phyloP scores from a whole-genome alignment of 2,797 vertebrate species.

The Chaenodraco wilsoni region DNA sequence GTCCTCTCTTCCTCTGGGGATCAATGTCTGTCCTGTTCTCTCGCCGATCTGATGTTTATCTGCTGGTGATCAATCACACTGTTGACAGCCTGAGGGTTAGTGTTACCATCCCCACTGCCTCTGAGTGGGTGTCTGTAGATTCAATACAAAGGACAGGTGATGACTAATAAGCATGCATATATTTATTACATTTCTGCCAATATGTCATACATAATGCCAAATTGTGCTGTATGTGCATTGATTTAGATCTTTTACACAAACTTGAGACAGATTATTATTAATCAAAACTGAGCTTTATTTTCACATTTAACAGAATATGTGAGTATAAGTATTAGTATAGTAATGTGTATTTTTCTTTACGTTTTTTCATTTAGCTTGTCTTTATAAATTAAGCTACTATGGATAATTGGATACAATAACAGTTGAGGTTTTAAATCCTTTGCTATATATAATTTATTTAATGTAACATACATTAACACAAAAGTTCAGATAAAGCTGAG shows the following conservation, averaged over 20 bases:
- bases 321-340: background rate
- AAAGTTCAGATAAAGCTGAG: background rate
- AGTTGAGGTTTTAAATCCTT: background rate
- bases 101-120: constrained; percentile 69
- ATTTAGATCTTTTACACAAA: background rate
- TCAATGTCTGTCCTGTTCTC: constrained; percentile 83
- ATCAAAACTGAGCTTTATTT: background rate
- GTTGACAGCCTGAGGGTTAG: constrained; percentile 77
- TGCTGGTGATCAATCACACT: constrained; percentile 82
- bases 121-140: constrained; percentile 45
- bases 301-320: background rate
- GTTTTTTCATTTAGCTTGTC: background rate
- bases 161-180: constrained; percentile 28
- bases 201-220: constrained; percentile 13
- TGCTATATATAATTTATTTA: background rate
- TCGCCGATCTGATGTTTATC: constrained; percentile 81
- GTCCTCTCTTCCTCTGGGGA: constrained; percentile 80
- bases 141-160: constrained; percentile 48
- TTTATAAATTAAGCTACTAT: background rate
- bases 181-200: constrained; percentile 25
- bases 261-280: background rate
- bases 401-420: background rate
- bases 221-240: background rate
- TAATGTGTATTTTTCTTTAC: background rate
- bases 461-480: background rate